Evolutionary conservation across 2,797 vertebrate species (phyloP), one percentile per base, ranked within the genome.

Genomic region (Lagocephalus sceleratus): DNA sequence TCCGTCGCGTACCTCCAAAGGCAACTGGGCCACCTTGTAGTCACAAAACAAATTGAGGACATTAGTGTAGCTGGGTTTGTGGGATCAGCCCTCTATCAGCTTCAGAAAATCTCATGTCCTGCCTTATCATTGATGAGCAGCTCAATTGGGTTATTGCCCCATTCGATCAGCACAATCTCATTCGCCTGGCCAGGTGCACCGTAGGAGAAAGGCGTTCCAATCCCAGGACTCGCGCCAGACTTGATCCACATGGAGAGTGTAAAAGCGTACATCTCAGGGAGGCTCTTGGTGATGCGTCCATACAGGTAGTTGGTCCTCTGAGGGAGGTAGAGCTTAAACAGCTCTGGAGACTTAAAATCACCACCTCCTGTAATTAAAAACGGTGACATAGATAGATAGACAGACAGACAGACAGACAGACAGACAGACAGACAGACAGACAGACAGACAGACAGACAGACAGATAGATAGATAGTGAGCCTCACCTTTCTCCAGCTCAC

Each of bases 101-200:
- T 40, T 16, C 2, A 17, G 16, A 8, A 6, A 40, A n/a, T 16
- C 39, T n/a, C 16, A 17, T 20, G 3, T 1, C 73, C 67, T 63
- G 48, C 97, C 93, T 98, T 99, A 76, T 99, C 96, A 0, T 99
- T 98, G 67, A 99, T 94, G 19, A 99, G 91, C 47, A 99, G 89
- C 68, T 99, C 97, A 0, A 99, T 98, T 6, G 96, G 96, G 75
- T 98, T 98, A 69, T 96, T 97, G 2, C 95, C 97, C 97, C 97
- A 99, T 54, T 99, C 97, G 15, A 99, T 99, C 47, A 99, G 91
- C 68, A 99, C 97, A 0, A 99, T 96, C 83, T 99, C 97, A 5
- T 99, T 99, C 22, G 97, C 94, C 73, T 99, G 97, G 7, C 95
- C 95, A 0, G 95, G 93, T 2, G 98, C 96, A 0, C 95, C 97